Conservation (phyloP, 2,113 vertebrate genomes). For the Percopsis transmontana region DNA sequence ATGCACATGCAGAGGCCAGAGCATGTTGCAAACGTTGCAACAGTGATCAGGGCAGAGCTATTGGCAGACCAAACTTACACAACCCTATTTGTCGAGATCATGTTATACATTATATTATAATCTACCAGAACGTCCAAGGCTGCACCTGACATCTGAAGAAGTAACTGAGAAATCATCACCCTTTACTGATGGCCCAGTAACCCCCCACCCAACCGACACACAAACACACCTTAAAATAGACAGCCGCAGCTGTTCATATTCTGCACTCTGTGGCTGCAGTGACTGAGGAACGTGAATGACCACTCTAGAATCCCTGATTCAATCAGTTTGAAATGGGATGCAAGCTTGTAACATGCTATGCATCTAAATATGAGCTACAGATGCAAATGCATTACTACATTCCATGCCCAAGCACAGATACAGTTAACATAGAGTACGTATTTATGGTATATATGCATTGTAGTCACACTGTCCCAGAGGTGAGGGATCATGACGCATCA, state of each 20-base stretch:
- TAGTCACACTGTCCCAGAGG: constrained; percentile 21
- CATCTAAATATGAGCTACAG: constrained; percentile 14
- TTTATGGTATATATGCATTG: constrained; percentile 16
- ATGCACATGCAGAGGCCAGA: not conserved
- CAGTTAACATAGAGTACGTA: not conserved
- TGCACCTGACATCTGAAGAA: constrained; percentile 28
- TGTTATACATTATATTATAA: not conserved
- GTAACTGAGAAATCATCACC: constrained; percentile 52
- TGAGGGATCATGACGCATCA: constrained; percentile 52
- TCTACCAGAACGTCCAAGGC: constrained; percentile 3
- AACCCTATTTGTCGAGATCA: not conserved
- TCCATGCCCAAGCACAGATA: not conserved
- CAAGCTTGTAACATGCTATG: not conserved
- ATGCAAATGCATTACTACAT: not conserved
- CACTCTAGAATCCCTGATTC: constrained; percentile 7
- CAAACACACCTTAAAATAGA: constrained; percentile 69
- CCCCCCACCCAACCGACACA: constrained; percentile 33
- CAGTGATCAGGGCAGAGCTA: not conserved
- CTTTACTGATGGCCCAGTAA: constrained; percentile 46
- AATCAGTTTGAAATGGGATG: not conserved
- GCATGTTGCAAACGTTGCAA: not conserved
- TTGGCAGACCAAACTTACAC: not conserved
- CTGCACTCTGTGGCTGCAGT: constrained; percentile 47
- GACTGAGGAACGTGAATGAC: constrained; percentile 43
- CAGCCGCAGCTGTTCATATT: constrained; percentile 72